Evolutionary conservation across 2,113 vertebrate species (phyloP).

Genomic region (Pseudonaja textilis): DNA sequence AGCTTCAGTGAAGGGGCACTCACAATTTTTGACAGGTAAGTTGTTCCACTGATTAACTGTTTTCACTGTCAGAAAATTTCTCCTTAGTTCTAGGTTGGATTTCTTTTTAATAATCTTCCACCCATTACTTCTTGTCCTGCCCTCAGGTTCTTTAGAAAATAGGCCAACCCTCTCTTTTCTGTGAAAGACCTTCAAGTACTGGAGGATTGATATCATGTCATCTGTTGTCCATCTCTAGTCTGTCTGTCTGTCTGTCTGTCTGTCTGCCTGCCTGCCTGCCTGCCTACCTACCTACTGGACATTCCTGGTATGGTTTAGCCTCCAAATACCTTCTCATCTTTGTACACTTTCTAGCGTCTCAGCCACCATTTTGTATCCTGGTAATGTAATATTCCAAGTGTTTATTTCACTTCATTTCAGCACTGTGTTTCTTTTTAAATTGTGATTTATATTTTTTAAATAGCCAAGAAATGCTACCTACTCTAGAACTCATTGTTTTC

Average conservation of each 20-base stretch:
- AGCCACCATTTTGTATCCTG: background rate
- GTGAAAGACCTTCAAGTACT: background rate
- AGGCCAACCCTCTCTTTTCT: background rate
- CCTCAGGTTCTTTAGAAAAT: background rate
- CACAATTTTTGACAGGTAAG: background rate
- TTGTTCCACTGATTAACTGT: background rate
- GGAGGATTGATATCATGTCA: background rate
- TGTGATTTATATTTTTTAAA: background rate
- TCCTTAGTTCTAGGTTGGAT: background rate
- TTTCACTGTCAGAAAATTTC: background rate
- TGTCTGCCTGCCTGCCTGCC: too few species aligned
- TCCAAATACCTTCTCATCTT: background rate
- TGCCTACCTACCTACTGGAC: background rate
- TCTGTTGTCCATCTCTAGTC: background rate
- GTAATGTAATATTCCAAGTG: background rate
- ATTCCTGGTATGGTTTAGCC: background rate
- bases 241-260: too few species aligned
- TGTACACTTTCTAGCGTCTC: background rate
- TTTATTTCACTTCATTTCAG: background rate
- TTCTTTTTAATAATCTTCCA: background rate
- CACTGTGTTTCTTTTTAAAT: background rate
- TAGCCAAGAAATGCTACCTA: background rate
- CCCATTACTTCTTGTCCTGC: background rate
- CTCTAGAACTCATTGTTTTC: background rate
- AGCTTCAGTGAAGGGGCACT: background rate